These are phyloP conservation scores for Melikaiella ostensackeni DNA, from an alignment of 2,888 invertebrate genomes.

Conservation along the genomic window DNA sequence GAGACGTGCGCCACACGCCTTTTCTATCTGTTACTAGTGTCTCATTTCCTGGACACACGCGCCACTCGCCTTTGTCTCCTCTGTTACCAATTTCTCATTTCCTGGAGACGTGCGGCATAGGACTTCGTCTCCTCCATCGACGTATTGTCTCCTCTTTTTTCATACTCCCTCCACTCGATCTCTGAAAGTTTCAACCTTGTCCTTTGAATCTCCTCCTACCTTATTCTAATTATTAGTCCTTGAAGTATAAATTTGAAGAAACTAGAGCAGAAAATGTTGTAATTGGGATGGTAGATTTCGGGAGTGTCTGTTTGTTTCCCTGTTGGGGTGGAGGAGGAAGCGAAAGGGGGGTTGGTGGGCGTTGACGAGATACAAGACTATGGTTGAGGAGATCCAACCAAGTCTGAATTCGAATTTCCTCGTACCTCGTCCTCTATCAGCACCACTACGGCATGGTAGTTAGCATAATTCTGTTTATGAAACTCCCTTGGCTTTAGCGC, in stretches of 20 bases:
- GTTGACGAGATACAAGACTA: slow-evolving; percentile 47
- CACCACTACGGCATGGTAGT: slow-evolving; percentile 72
- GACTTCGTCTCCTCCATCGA: no score
- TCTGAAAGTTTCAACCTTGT: no score
- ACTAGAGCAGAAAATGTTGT: neutral
- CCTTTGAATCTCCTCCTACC: no score
- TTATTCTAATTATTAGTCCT: neutral
- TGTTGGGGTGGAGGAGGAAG: neutral
- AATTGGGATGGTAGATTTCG: neutral
- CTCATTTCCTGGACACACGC: no score
- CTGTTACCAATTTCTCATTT: no score
- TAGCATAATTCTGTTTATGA: slow-evolving; percentile 78
- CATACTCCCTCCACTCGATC: no score
- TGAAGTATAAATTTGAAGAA: neutral
- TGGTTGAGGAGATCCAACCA: slow-evolving; percentile 56
- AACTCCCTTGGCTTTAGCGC: slow-evolving; percentile 60
- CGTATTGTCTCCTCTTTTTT: no score
- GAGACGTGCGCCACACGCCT: no score
- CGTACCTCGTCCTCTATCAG: slow-evolving; percentile 49
- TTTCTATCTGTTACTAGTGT: no score
- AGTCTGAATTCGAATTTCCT: slow-evolving; percentile 62
- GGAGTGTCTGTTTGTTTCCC: slow-evolving; percentile 10
- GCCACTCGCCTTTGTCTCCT: no score
- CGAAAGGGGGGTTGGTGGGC: neutral
- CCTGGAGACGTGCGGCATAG: no score